Base-by-base conservation (phyloP, 2,113 vertebrate genomes). In the Psittacula cyanocephala region DNA sequence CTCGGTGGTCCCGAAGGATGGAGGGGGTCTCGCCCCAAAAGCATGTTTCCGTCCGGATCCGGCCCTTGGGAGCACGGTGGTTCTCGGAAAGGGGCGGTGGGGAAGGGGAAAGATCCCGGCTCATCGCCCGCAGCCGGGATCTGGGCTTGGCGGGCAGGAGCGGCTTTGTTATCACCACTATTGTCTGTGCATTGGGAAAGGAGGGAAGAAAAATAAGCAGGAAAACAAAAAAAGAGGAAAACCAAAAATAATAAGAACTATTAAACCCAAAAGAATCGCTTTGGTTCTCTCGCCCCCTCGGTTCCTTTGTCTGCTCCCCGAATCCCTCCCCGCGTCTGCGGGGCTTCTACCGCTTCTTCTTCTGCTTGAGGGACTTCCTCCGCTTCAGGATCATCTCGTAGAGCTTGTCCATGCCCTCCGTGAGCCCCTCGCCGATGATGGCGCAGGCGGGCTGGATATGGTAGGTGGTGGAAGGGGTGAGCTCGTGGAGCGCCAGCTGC, bases 351-450 rank as follows among this genome's bases (percentile, higher is more conserved):
- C 99, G 99, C 96, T 99, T 99, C 98, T 99, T 99, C 97, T 99
- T 99, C 97, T 99, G 99, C 93, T 99, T 99, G 25, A 99, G 97
- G 57, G 98, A 98, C 94, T 99, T 99, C 95, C 99, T 98, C 88
- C 99, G 98, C 91, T 99, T 99, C 50, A 99, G 96, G 80, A 99
- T 99, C 99, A 99, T 99, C 94, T 99, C 99, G 13, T 99, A 99
- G 70, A 99, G 98, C 97, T 99, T 99, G 98, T 99, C 99, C 99
- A 99, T 99, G 88, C 99, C 99, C 96, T 99, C 99, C 52, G 99
- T 99, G 10, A 99, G 99, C 75, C 99, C 99, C 97, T 99, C 99
- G 16, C 99, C 99, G 50, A 99, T 99, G 92, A 99, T 99, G 89
- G 99, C 99, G 81, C 99, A 99, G 20, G 99, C 99, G 6, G 99